A percentile compares a stretch with the other conserved stretches of the same genome.
phyloP scores from a whole-genome alignment of 2,113 vertebrate genomes.

The Trinectes maculatus region DNA sequence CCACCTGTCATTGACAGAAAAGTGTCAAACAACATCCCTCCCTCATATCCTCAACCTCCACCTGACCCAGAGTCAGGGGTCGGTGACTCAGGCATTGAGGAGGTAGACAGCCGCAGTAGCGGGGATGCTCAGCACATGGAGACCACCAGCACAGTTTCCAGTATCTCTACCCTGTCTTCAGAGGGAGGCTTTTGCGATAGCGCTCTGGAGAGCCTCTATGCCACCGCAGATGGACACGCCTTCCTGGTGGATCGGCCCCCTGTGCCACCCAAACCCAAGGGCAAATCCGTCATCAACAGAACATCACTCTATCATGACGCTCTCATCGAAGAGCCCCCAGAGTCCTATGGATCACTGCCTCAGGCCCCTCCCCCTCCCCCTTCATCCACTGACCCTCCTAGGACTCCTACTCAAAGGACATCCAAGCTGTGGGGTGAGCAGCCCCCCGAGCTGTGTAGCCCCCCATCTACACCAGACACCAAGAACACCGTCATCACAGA shows the following conservation, averaged over 20 bases:
- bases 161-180: slow-evolving; percentile 96
- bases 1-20: slow-evolving; percentile 79
- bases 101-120: slow-evolving; percentile 93
- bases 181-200: slow-evolving; percentile 88
- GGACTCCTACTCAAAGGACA: slow-evolving; percentile 89
- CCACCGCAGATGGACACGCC: slow-evolving; percentile 92
- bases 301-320: slow-evolving; percentile 91
- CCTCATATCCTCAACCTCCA: slow-evolving; percentile 86
- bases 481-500: slow-evolving; percentile 96
- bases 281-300: slow-evolving; percentile 93
- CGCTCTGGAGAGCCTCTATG: slow-evolving; percentile 91
- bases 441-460: slow-evolving; percentile 87
- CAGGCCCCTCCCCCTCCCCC: slow-evolving; percentile 87
- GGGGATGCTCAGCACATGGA: slow-evolving; percentile 93
- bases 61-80: slow-evolving; percentile 87
- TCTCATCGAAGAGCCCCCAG: slow-evolving; percentile 89
- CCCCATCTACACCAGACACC: slow-evolving; percentile 87
- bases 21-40: slow-evolving; percentile 86
- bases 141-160: slow-evolving; percentile 97
- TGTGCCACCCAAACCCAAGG: slow-evolving; percentile 96
- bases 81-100: slow-evolving; percentile 94
- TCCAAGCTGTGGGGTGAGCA: slow-evolving; percentile 94
- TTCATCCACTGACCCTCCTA: slow-evolving; percentile 80
- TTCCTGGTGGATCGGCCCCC: slow-evolving; percentile 94
- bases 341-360: slow-evolving; percentile 87